Conservation (phyloP, 2,888 invertebrate genomes). For the Malthinus seriepunctatus region DNA sequence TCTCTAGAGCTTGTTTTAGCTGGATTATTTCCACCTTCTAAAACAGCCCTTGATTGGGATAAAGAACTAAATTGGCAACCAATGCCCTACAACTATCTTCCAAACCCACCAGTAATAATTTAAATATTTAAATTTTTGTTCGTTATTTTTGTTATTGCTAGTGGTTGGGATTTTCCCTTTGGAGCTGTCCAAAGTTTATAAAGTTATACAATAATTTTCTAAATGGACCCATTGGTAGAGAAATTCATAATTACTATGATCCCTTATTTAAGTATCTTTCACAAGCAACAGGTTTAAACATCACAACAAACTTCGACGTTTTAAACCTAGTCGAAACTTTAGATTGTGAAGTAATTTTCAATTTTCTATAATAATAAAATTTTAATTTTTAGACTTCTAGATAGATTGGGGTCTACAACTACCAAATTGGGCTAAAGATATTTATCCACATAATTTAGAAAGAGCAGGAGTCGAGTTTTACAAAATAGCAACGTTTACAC, state of each 20-base stretch:
- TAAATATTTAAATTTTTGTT: too few relatives aligned
- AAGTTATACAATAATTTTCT: neutral
- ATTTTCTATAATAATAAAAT: neutral
- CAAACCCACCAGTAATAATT: too few relatives aligned
- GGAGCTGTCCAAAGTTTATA: neutral
- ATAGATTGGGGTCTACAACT: slow-evolving; percentile 47
- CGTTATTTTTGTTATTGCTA: neutral
- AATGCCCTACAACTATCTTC: slow-evolving; percentile 42
- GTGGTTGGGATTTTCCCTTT: neutral
- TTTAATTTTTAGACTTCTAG: slow-evolving; percentile 23
- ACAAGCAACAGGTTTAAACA: neutral
- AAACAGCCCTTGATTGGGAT: slow-evolving; percentile 60
- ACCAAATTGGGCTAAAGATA: slow-evolving; percentile 51
- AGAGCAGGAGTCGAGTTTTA: slow-evolving; percentile 49
- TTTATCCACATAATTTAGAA: slow-evolving; percentile 47
- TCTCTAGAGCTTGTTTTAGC: slow-evolving; percentile 68
- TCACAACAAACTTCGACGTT: neutral
- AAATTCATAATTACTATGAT: neutral
- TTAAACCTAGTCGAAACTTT: neutral
- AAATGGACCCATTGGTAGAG: neutral
- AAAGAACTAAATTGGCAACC: slow-evolving; percentile 45
- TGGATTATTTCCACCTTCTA: slow-evolving; percentile 67
- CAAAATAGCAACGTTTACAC: slow-evolving; percentile 47
- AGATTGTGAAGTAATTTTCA: neutral
- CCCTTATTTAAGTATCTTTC: neutral